Evolutionary conservation across 2,797 vertebrate species (phyloP), one percentile per base, ranked within the genome.

Genomic region (Tarsius wallacei): DNA sequence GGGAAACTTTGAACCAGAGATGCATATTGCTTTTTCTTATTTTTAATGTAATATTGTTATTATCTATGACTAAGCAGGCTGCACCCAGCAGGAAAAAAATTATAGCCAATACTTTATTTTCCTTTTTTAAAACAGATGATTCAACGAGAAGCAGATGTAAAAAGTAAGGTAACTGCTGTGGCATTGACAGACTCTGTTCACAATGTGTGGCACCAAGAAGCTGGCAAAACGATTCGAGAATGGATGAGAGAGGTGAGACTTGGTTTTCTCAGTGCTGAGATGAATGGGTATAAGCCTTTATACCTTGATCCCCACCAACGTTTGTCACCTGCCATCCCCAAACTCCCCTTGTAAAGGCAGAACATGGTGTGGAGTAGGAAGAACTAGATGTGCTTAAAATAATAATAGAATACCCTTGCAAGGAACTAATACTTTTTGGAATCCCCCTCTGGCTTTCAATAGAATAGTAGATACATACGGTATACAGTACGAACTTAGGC

Each of bases 121-220:
- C 53, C 71, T 91, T 90, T 97, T 96, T 96, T 93, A 7, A 97
- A 98, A 98, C 99, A 99, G 99, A 99, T 99, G 99, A 99, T 99
- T 99, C 99, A 99, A 98, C 99, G 99, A 98, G 99, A 99, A 98
- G 98, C 99, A 96, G 99, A 99, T 97, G 99, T 99, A 98, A 99
- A 99, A 99, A 99, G 98, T 96, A 99, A 99, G 98, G 99, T 99
- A 97, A 99, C 99, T 90, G 99, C 99, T 57, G 99, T 99, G 98
- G 99, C 99, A 74, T 98, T 99, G 98, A 99, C 99, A 83, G 99
- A 99, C 99, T 99, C 99, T 6, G 99, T 99, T 99, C 99, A 99
- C 98, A 99, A 99, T 95, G 99, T 99, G 98, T 99, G 99, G 99
- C 99, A 99, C 96, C 99, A 99, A 98, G 99, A 99, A 98, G 99